Conservation (phyloP, 2,113 vertebrate species). For the Onychostruthus taczanowskii region DNA sequence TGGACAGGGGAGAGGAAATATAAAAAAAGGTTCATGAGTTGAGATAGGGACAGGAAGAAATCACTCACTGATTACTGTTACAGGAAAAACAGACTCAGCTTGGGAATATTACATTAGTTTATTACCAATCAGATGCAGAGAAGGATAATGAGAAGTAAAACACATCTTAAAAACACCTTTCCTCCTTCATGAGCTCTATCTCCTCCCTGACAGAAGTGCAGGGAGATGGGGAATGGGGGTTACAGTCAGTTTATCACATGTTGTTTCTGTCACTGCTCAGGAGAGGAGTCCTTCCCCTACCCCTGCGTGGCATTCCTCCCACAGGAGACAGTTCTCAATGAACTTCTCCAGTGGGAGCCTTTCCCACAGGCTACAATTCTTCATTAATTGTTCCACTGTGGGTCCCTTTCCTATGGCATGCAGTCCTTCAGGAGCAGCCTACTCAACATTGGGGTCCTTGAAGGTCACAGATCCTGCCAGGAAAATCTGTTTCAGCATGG, state of each 20-base stretch:
- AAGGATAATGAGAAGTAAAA: neutral
- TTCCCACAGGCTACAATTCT: neutral
- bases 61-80: rapidly evolving
- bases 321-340: neutral
- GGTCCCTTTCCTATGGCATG: neutral
- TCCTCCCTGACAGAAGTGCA: neutral
- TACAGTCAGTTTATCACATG: rapidly evolving
- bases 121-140: neutral
- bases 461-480: neutral
- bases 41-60: neutral
- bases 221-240: neutral
- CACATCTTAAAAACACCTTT: neutral
- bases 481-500: neutral
- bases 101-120: neutral
- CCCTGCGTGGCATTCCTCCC: rapidly evolving
- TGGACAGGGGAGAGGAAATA: neutral
- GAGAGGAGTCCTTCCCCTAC: neutral
- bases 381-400: neutral
- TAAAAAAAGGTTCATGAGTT: neutral
- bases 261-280: neutral
- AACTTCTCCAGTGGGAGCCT: neutral
- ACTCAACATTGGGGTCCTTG: neutral
- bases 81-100: neutral
- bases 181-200: neutral
- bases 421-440: neutral